Base-by-base conservation (phyloP, 2,797 vertebrate species). In the Rachycentron canadum region DNA sequence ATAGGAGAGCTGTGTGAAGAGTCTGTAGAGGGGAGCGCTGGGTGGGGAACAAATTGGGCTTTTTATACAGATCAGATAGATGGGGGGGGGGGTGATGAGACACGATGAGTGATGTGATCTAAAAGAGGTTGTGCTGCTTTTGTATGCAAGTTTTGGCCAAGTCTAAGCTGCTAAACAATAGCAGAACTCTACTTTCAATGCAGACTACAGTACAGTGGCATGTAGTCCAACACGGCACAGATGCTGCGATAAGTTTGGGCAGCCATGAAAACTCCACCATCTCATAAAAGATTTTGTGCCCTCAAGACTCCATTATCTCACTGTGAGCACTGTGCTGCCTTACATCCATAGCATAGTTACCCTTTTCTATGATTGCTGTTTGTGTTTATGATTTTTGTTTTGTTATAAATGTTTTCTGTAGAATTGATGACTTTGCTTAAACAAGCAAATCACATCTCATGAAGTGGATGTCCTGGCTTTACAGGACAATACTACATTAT, bases 201-300 rank as follows among this genome's bases (percentile, higher is more conserved):
- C 59, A 71, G 72, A 28, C 63, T 69, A 52, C 55, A 78, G 75
- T 74, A 45, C 19, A 8, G 9, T 53, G 73, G 61, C 60, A 60
- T 62, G 66, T 61, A 49, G 74, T 72, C 36, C 71, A 78, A 55
- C 40, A 7, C 57, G 83, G 76, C 76, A 67, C 59, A 26, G 72
- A 63, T 63, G 34, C 76, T 73, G 58, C 86, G 77, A 93, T 81
- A 30, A 76, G 64, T 73, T 84, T 55, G 28, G 87, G 71, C 83
- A 89, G 64, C 79, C 84, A 80, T 84, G 85, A 88, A 87, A 32
- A 79, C 62, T 78, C 7, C 81, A 82, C 55, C 80, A 80, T 89
- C 67, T 83, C 72, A 84, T 84, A 71, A 85, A 84, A 77, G 76
- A 73, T 76, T 79, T 85, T 84, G 78, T 86, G 63, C 69, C 43